These are phyloP conservation scores for Tineola bisselliella DNA, from an alignment of 2,888 invertebrate species.

Conservation along the genomic window DNA sequence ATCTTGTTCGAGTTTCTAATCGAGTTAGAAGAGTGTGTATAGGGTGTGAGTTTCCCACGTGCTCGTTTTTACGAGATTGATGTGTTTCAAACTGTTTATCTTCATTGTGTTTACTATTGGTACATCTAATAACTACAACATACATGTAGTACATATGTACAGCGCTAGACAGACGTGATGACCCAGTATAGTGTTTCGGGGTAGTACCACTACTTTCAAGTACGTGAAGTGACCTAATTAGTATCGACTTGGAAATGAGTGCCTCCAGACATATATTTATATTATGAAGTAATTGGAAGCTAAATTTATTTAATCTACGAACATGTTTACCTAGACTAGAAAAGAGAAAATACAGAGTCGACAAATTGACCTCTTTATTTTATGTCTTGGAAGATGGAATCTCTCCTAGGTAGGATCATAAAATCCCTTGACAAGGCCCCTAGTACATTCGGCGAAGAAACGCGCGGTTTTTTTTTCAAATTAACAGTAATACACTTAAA, in stretches of 20 bases:
- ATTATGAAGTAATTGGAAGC: not conserved
- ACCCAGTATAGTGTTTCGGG: too few relatives aligned
- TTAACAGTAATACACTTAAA: too few relatives aligned
- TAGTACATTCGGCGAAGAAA: not conserved
- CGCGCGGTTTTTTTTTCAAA: not conserved
- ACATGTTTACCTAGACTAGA: not conserved
- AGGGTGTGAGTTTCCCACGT: not conserved
- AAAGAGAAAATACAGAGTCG: not conserved
- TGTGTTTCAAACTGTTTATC: constrained; percentile 3
- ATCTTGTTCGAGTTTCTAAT: not conserved
- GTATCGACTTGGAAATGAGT: too few relatives aligned
- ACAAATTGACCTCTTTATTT: constrained; percentile 9
- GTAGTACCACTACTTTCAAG: too few relatives aligned
- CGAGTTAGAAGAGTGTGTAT: not conserved
- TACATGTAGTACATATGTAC: not conserved
- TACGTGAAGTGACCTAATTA: too few relatives aligned
- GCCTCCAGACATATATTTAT: too few relatives aligned
- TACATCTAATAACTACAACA: not conserved
- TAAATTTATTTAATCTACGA: constrained; percentile 1
- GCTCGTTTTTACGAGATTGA: constrained; percentile 5
- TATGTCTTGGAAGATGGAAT: constrained; percentile 9
- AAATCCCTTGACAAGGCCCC: not conserved
- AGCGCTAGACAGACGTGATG: too few relatives aligned
- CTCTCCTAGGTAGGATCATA: constrained; percentile 6
- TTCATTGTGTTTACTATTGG: constrained; percentile 3